phyloP scores from a whole-genome alignment of 2,797 vertebrate genomes.

The Acanthopagrus latus region DNA sequence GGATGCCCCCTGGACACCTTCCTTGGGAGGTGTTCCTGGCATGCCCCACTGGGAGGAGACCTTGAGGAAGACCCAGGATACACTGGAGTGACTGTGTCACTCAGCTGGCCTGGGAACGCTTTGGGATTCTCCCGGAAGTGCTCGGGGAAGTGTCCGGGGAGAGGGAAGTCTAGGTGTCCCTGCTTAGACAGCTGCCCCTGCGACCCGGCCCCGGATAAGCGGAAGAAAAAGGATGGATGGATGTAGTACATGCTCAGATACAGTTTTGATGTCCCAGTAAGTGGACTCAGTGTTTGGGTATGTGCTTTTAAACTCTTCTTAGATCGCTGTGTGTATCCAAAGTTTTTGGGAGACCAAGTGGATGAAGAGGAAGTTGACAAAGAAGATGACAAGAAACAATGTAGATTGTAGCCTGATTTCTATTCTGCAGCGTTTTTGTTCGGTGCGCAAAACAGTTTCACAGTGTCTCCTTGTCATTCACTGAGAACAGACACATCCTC shows the following conservation, averaged over 20 bases:
- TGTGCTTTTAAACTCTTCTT: conserved; percentile 53
- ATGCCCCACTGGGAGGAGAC: too few species aligned
- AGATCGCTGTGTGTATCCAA: conserved; percentile 37
- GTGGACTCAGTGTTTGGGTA: background rate
- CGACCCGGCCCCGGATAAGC: too few species aligned
- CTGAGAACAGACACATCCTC: background rate
- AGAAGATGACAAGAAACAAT: conserved; percentile 38
- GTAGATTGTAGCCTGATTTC: conserved; percentile 40
- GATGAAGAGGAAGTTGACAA: conserved; percentile 41
- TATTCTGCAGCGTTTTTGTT: conserved; percentile 33
- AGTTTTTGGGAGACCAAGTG: conserved; percentile 27
- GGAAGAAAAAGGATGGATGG: too few species aligned
- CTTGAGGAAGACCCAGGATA: too few species aligned
- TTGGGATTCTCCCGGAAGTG: too few species aligned
- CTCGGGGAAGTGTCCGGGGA: too few species aligned
- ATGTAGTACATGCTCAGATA: background rate
- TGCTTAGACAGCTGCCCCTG: too few species aligned
- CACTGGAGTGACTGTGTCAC: too few species aligned
- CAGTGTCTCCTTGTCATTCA: conserved; percentile 32
- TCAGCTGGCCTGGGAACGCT: too few species aligned
- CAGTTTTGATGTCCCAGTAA: conserved; percentile 3
- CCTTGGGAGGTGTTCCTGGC: too few species aligned
- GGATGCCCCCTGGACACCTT: too few species aligned
- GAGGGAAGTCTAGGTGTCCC: too few species aligned
- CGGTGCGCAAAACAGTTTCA: conserved; percentile 19